Base-by-base conservation (phyloP, 2,888 invertebrate genomes). In the Pegoplata infirma region DNA sequence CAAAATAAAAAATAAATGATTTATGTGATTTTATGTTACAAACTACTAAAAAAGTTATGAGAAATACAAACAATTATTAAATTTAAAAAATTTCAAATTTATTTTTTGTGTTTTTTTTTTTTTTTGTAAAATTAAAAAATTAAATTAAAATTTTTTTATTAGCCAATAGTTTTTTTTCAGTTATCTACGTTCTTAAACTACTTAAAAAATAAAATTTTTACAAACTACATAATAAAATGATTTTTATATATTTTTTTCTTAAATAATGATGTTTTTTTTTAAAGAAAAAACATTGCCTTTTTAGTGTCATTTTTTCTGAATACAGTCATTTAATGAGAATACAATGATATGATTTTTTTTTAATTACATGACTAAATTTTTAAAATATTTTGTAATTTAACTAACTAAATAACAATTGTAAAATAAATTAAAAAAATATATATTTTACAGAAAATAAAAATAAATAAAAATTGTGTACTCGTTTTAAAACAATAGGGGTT, bases 291-390 rank as follows among this genome's bases (percentile, higher is more conserved):
- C 36, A 19, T 63, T 67, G 77, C 77, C 72, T 77, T 77, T 72
- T 77, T 36, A 68, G 68, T 72, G 72, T 68, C 77, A 77, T 73
- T 77, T 67, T 61, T 25, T 12, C 17, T 32, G 36, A 23, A 71
- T 59, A 44, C 63, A 68, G 68, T 56, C 75, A 17, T 64, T 51
- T 46, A 40, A 58, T 46, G 53, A 55, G 49, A 49, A 56, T 69
- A 19, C 19, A 58, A 46, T 58, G 69, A 76, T 64, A 71, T 76
- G 75, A 68, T 56, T 36, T 61, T n/a, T 51, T 23, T 53, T 23
- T 14, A 17, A 25, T 51, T 51, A 51, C n/a, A 36, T 23, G 5
- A 47, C 28, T 74, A 67, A 67, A 40, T 32, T 46, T 12, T 21
- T 47, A 23, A 53, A 28, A 14, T 72, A 28, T 32, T 10, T 63